Evolutionary conservation across 2,113 vertebrate genomes (phyloP).

Genomic region (Motacilla alba): DNA sequence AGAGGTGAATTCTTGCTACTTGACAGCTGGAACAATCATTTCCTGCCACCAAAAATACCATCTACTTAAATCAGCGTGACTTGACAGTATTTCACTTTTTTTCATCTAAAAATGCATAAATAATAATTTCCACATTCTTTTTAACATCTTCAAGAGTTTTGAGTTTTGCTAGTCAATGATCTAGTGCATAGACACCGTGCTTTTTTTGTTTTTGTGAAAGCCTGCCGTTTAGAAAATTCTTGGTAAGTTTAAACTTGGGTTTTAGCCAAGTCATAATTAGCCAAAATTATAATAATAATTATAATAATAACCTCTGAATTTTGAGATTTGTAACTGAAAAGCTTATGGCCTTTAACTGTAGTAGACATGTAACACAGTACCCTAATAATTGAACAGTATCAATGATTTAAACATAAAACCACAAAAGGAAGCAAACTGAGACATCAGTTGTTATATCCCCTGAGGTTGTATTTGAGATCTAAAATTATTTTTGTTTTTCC

Average conservation of each 20-base stretch:
- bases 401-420: slow-evolving; percentile 27
- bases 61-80: neutral
- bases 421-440: neutral
- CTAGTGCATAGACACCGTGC: neutral
- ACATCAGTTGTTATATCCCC: slow-evolving; percentile 44
- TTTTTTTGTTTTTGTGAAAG: neutral
- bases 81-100: neutral
- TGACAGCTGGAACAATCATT: neutral
- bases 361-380: neutral
- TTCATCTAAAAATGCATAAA: neutral
- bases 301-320: neutral
- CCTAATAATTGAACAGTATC: slow-evolving; percentile 31
- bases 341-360: neutral
- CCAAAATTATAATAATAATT: neutral
- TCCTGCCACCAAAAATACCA: neutral
- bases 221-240: neutral
- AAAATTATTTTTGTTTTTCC: slow-evolving; percentile 29
- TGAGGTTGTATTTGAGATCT: slow-evolving; percentile 18
- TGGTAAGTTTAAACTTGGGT: neutral
- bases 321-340: neutral
- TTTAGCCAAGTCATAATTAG: neutral
- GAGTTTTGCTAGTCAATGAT: neutral
- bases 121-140: neutral
- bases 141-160: neutral
- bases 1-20: neutral